A percentile compares a stretch with the other conserved stretches of the same genome.
Conservation (phyloP, 2,797 vertebrate genomes). For the Syngnathus acus region DNA sequence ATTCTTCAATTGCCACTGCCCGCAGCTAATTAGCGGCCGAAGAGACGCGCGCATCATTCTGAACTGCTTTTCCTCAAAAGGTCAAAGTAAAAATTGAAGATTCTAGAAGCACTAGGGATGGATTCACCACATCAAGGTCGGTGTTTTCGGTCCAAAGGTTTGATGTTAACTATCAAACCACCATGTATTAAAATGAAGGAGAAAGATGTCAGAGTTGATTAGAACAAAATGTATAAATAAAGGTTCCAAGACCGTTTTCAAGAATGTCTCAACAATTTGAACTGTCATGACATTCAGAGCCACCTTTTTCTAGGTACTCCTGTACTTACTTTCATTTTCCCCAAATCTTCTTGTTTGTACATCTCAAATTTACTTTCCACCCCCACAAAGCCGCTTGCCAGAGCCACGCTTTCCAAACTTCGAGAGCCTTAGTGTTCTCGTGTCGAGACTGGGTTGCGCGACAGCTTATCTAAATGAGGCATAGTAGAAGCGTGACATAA, state of each 20-base stretch:
- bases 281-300: no score
- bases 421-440: conserved; percentile 11
- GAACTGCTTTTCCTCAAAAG: conserved; percentile 11
- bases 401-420: conserved; percentile 10
- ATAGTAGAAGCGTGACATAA: conserved; percentile 60
- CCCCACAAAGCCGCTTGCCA: neutral
- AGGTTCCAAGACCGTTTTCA: no score
- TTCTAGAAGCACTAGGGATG: neutral
- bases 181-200: neutral
- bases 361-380: neutral
- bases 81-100: conserved; percentile 5
- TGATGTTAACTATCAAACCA: neutral
- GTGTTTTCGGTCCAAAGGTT: no score
- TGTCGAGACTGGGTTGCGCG: conserved; percentile 14
- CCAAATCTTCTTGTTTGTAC: neutral
- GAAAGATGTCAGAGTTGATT: no score
- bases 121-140: neutral
- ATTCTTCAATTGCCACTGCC: conserved; percentile 12
- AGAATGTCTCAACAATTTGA: no score
- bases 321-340: neutral
- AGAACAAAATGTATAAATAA: no score
- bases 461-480: conserved; percentile 46
- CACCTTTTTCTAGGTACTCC: neutral
- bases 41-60: conserved; percentile 8
- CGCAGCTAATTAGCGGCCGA: conserved; percentile 13